Evolutionary conservation across 2,113 vertebrate genomes (phyloP).

Genomic region (Chiloscyllium plagiosum): DNA sequence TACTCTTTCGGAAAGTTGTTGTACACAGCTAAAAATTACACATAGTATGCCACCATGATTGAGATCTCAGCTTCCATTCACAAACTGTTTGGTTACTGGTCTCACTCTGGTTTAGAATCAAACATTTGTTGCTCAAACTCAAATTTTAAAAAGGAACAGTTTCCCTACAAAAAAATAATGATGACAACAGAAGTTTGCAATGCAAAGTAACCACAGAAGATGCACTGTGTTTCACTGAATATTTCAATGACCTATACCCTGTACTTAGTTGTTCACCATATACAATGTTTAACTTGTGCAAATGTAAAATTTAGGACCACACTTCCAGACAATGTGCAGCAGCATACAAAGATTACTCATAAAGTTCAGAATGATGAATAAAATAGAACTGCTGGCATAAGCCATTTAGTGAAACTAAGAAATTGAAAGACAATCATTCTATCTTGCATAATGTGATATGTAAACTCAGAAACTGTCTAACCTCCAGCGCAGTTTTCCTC

Average conservation of each 20-base stretch:
- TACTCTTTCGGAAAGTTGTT: neutral
- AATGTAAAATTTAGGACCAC: neutral
- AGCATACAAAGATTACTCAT: neutral
- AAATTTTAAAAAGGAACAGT: neutral
- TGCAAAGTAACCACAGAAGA: neutral
- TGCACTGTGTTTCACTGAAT: neutral
- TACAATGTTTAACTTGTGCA: neutral
- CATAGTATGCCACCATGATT: neutral
- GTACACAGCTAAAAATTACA: neutral
- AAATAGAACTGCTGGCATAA: neutral
- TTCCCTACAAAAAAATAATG: neutral
- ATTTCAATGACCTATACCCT: conserved; percentile 3
- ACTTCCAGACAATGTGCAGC: neutral
- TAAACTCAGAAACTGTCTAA: neutral
- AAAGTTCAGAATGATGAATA: neutral
- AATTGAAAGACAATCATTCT: neutral
- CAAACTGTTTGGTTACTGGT: neutral
- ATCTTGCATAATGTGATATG: neutral
- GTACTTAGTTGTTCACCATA: neutral
- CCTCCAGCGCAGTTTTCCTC: neutral
- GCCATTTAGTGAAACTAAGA: neutral
- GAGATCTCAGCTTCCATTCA: neutral
- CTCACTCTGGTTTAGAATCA: neutral
- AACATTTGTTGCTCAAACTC: neutral
- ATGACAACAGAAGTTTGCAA: neutral